These are phyloP conservation scores for Callinectes sapidus DNA, from an alignment of 2,888 invertebrate genomes.

Conservation along the genomic window DNA sequence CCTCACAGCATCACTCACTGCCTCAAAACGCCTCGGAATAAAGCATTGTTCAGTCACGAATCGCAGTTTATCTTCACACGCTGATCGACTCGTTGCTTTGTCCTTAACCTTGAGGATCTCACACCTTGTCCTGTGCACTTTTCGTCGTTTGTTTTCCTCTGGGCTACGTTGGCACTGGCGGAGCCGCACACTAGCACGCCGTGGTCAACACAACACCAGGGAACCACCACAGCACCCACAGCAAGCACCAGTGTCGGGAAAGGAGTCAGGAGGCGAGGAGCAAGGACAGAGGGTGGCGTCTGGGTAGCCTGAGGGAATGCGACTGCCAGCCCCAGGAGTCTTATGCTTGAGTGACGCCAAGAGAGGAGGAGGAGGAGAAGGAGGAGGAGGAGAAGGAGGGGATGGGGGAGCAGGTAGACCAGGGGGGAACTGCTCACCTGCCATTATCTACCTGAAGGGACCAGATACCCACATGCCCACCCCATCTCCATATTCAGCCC, in stretches of 20 bases:
- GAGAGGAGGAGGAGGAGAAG: slow-evolving; percentile 65
- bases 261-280: slow-evolving; percentile 45
- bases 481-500: slow-evolving; percentile 63
- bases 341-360: slow-evolving; percentile 69
- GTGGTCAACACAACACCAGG: slow-evolving; percentile 27
- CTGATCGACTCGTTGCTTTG: slow-evolving; percentile 52
- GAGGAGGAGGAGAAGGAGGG: slow-evolving; percentile 49
- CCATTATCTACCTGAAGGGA: slow-evolving; percentile 72
- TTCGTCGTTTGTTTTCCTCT: slow-evolving; percentile 40
- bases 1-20: neutral
- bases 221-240: slow-evolving; percentile 43
- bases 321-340: slow-evolving; percentile 68
- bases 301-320: slow-evolving; percentile 68
- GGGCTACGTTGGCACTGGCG: slow-evolving; percentile 19
- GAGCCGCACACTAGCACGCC: slow-evolving; percentile 29
- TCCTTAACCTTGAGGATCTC: slow-evolving; percentile 63
- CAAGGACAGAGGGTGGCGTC: slow-evolving; percentile 66
- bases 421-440: slow-evolving; percentile 71
- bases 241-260: slow-evolving; percentile 10
- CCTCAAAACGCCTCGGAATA: slow-evolving; percentile 22
- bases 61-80: slow-evolving; percentile 48
- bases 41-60: slow-evolving; percentile 31
- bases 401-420: slow-evolving; percentile 56
- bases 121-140: slow-evolving; percentile 54
- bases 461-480: slow-evolving; percentile 70